These are phyloP conservation scores for Heliocidaris erythrogramma DNA, from an alignment of 35 echinoderm and acorn worm species.

Conservation along the genomic window DNA sequence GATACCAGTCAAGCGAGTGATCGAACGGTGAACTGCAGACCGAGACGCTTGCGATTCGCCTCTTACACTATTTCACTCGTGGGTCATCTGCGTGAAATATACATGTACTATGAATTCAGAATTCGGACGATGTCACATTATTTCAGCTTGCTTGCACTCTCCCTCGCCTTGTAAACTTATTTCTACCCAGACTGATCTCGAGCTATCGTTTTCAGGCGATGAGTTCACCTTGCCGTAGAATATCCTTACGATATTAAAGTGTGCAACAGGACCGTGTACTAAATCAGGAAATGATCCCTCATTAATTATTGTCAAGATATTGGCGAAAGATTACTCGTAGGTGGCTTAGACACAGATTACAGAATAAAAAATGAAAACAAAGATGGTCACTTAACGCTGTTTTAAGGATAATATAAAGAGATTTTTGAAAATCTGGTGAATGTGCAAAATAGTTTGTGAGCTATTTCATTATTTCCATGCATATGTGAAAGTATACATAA, in stretches of 20 bases:
- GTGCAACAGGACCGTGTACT: not conserved
- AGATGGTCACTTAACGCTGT: too few species aligned
- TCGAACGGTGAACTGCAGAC: not conserved
- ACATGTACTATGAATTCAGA: not conserved
- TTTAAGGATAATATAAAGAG: too few species aligned
- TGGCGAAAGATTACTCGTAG: too few species aligned
- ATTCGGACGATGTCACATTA: not conserved
- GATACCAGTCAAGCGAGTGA: conserved; percentile 15
- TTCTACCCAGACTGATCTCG: not conserved
- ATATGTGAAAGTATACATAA: too few species aligned
- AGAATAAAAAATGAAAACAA: too few species aligned
- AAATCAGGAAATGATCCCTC: not conserved
- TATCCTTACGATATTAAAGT: not conserved
- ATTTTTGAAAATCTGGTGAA: too few species aligned
- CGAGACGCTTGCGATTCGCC: not conserved
- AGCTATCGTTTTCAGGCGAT: not conserved
- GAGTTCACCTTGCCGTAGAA: not conserved
- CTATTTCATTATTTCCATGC: too few species aligned
- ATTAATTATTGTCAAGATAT: not conserved
- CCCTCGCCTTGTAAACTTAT: not conserved
- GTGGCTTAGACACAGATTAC: too few species aligned
- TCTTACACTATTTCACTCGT: not conserved
- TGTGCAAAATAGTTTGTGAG: too few species aligned
- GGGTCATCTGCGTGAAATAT: not conserved
- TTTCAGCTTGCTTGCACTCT: not conserved